These are phyloP conservation scores for Holothuria leucospilota DNA, from an alignment of 53 echinoderm and acorn worm species.

Conservation along the genomic window DNA sequence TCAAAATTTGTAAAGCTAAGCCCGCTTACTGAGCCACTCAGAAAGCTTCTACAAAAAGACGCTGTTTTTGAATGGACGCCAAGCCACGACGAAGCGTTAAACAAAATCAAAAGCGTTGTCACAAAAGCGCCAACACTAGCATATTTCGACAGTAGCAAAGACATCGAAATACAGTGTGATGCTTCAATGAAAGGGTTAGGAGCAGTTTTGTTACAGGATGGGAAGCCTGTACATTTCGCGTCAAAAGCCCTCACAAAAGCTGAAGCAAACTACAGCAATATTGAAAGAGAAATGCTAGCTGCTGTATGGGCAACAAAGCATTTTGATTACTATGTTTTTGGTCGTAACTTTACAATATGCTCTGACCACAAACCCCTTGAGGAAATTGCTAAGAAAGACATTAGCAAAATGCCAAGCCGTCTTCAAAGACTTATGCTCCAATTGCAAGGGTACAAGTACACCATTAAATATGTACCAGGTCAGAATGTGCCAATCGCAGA, in stretches of 20 bases:
- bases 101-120: slow-evolving; percentile 19
- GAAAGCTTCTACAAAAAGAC: slow-evolving; percentile 36
- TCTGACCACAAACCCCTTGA: slow-evolving; percentile 53
- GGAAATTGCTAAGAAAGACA: slow-evolving; percentile 40
- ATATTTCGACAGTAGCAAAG: too few relatives aligned
- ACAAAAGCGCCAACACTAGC: slow-evolving; percentile 44
- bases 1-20: slow-evolving; percentile 26
- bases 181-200: slow-evolving; percentile 53
- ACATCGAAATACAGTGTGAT: slow-evolving; percentile 46
- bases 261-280: slow-evolving; percentile 59
- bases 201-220: too few relatives aligned
- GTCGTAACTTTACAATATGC: slow-evolving; percentile 40
- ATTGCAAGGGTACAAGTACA: slow-evolving; percentile 40
- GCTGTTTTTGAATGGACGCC: slow-evolving; percentile 5
- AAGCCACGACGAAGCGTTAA: too few relatives aligned
- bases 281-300: slow-evolving; percentile 44
- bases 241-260: too few relatives aligned
- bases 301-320: slow-evolving; percentile 45
- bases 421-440: slow-evolving; percentile 31
- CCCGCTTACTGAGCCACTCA: slow-evolving; percentile 39
- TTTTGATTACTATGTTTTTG: too few relatives aligned
- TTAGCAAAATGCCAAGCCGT: slow-evolving; percentile 45
- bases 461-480: slow-evolving; percentile 39
- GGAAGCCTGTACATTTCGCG: too few relatives aligned
- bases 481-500: slow-evolving; percentile 46